Evolutionary conservation across 2,888 invertebrate genomes (phyloP), one percentile per base, ranked within the genome.

Genomic region (Sarcophaga variegata): DNA sequence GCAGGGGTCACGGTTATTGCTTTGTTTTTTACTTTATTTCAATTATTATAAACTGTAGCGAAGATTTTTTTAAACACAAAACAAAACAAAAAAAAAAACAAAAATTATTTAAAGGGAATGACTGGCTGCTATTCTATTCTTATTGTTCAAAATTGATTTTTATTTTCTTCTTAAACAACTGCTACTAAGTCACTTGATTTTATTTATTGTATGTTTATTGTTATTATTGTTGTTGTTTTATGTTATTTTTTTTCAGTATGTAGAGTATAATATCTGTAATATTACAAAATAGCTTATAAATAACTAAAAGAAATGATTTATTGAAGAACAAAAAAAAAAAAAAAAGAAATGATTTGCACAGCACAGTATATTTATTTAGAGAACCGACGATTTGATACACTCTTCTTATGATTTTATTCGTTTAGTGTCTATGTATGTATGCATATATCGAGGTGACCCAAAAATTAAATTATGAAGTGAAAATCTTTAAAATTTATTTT

Each of bases 401-500:
- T 75, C 69, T 14, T 81, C 10, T 63, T 14, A 6, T 69, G 69
- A 80, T 81, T 81, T 75, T 60, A 27, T 27, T 54, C 54, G 22
- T 66, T 75, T 47, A 45, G 66, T 54, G 8, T 66, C 47, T 27
- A 27, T 12, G 27, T 74, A 70, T 45, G 27, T 27, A 27, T 25
- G 59, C 62, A 63, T 59, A 69, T 66, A 45, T 79, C 66, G 83
- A 37, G 74, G 78, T 87, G 84, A 87, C 81, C 86, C 84, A 87
- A 81, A 84, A 87, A 87, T 75, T 14, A 83, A 71, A 80, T 84
- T 84, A 75, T 80, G 74, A 84, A 84, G 64, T 84, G 70, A 80
- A 76, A 84, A 75, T 84, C 59, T 84, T 84, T 80, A 70, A 72
- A 76, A 66, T 54, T 84, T 74, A 25, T 59, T 71, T 78, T 4